Evolutionary conservation across 2,797 vertebrate genomes (phyloP).

Genomic region (Euphonia xanthogaster): DNA sequence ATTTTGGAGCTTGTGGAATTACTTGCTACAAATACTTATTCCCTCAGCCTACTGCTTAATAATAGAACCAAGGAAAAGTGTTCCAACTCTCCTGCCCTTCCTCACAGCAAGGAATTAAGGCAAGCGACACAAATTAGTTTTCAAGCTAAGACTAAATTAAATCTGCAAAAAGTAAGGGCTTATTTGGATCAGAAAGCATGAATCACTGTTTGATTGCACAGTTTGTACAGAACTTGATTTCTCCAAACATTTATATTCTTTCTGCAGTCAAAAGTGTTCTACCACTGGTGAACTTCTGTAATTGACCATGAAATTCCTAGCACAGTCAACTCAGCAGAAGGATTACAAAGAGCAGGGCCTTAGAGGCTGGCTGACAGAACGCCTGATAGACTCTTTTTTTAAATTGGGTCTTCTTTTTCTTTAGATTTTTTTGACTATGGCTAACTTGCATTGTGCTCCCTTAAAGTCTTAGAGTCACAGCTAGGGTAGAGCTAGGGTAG

Average conservation of each 20-base stretch:
- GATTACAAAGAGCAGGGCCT: not conserved
- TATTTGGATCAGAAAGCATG: not conserved
- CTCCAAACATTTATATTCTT: not conserved
- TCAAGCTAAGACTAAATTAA: slow-evolving; percentile 20
- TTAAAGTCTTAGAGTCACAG: not conserved
- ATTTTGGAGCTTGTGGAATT: not conserved
- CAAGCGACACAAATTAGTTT: not conserved
- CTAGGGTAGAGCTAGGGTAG: not conserved
- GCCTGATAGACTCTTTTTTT: not conserved
- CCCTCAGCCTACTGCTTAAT: not conserved
- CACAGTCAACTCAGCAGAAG: not conserved
- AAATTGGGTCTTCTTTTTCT: not conserved
- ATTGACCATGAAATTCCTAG: slow-evolving; percentile 21
- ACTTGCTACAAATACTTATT: slow-evolving; percentile 11
- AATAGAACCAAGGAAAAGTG: not conserved
- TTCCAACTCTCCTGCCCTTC: not conserved
- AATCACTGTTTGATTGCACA: not conserved
- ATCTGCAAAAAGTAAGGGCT: not conserved
- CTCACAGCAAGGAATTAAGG: slow-evolving; percentile 12
- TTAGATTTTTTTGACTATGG: not conserved
- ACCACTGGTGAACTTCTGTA: not conserved
- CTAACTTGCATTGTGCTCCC: not conserved
- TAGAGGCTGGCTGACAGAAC: not conserved
- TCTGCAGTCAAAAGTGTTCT: slow-evolving; percentile 22
- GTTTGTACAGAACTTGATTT: slow-evolving; percentile 1